Base-by-base conservation (phyloP, 2,797 vertebrate species). In the Clamator glandarius region DNA sequence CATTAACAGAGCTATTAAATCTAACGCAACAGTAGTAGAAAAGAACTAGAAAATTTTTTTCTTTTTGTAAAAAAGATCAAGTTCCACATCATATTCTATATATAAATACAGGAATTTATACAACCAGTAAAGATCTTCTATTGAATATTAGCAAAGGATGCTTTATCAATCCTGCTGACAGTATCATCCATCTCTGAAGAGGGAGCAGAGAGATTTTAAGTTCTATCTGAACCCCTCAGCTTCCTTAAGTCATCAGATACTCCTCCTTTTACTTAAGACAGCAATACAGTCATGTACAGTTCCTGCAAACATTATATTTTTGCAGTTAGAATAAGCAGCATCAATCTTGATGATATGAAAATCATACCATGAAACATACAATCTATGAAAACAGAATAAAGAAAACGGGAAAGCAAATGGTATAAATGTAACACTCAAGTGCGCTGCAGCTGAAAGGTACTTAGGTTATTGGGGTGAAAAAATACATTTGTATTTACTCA, bases 31-130 rank as follows among this genome's bases (percentile, higher is more conserved):
- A 96, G 92, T 51, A 97, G 92, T 95, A 96, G 92, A 90, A 97
- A 97, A 95, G 77, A 96, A 92, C 54, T 93, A 96, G 79, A 95
- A 62, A 8, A 21, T 24, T 19, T 26, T 88, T 73, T 59, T 66
- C 39, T 89, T 94, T 92, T 73, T 72, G 50, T 85, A 97, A 84
- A 94, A 96, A 94, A 97, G 72, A 84, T 94, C 70, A 57, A 74
- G 50, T 95, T 96, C 84, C 57, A 96, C 51, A 75, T 72, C 76
- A 80, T 84, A 92, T 39, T 81, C 61, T 68, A 42, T 42, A 80
- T 63, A 97, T 92, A 97, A 97, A 96, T 87, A 89, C 36, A 94
- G 33, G 72, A 92, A 86, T 96, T 95, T 94, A 94, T 89, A 97
- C 93, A 97, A 94, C 77, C 33, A 91, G 61, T 79, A 61, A 95